Percentiles rank a stretch among this genome's conserved stretches.
These are phyloP conservation scores for Holocentrus rufus DNA, from an alignment of 2,797 vertebrate genomes.

Conservation along the genomic window DNA sequence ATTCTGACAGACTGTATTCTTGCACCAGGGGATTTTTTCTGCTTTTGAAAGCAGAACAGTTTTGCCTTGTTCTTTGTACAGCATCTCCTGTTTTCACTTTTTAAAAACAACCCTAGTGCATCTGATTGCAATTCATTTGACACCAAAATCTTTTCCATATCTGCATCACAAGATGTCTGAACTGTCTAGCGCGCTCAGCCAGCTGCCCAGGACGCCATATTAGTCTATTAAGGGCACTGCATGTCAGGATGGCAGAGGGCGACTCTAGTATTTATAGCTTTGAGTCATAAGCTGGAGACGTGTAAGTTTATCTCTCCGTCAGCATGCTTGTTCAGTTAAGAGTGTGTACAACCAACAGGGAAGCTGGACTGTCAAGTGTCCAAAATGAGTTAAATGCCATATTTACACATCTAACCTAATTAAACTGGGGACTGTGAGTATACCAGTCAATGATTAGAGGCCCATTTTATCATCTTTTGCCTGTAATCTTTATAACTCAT, in stretches of 20 bases:
- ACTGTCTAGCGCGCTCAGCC: constrained; percentile 55
- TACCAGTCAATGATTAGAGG: not conserved
- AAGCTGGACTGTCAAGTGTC: constrained; percentile 35
- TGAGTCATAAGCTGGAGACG: constrained; percentile 73
- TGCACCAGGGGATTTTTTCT: no score
- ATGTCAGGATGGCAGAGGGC: constrained; percentile 62
- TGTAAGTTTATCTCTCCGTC: constrained; percentile 73
- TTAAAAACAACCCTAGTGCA: constrained; percentile 36
- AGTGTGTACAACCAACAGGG: constrained; percentile 50
- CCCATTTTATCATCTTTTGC: not conserved
- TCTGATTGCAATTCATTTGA: constrained; percentile 49
- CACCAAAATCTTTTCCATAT: constrained; percentile 37
- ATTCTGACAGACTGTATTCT: no score
- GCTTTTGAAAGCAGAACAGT: no score
- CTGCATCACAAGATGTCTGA: constrained; percentile 63
- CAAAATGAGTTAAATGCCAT: constrained; percentile 12
- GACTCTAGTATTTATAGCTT: constrained; percentile 79
- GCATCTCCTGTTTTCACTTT: not conserved
- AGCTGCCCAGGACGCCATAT: constrained; percentile 72
- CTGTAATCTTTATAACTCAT: not conserved
- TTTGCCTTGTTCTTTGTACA: not conserved
- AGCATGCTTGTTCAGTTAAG: constrained; percentile 67
- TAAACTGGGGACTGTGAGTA: not conserved
- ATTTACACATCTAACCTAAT: not conserved
- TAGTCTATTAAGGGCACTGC: constrained; percentile 73